Conservation (phyloP, 2,113 vertebrate species). For the Macrotus californicus region DNA sequence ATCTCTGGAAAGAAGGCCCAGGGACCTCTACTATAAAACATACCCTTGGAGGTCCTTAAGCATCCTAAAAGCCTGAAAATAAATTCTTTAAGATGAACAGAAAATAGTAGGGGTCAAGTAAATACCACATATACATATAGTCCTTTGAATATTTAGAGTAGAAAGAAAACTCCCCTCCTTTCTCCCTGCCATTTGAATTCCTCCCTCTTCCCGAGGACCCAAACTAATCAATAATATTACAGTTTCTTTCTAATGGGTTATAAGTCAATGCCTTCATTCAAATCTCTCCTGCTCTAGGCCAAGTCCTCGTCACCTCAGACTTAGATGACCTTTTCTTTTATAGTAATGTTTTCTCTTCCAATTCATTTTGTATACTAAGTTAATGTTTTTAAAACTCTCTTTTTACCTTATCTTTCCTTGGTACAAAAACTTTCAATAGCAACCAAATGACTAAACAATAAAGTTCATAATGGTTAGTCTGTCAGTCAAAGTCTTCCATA, state of each 20-base stretch:
- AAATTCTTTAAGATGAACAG: background rate
- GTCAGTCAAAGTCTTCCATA: background rate
- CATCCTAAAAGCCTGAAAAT: conserved; percentile 2
- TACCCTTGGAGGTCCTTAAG: background rate
- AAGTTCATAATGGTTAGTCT: background rate
- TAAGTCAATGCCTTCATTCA: background rate
- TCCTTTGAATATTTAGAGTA: conserved; percentile 15
- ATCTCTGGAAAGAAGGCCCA: background rate
- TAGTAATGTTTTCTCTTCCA: background rate
- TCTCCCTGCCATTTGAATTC: background rate
- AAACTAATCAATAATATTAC: background rate
- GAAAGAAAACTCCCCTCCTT: background rate
- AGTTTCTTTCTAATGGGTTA: background rate
- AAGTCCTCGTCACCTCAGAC: background rate
- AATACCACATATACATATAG: background rate
- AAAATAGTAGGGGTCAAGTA: background rate
- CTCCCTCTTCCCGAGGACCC: background rate
- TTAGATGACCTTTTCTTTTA: background rate
- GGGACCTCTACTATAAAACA: background rate
- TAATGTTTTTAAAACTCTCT: background rate
- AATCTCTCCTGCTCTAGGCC: background rate
- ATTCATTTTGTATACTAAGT: background rate
- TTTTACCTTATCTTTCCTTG: background rate
- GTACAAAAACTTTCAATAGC: background rate
- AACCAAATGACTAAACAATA: conserved; percentile 1